Evolutionary conservation across 2,888 invertebrate genomes (phyloP), one percentile per base, ranked within the genome.

Genomic region (Sesia bembeciformis): DNA sequence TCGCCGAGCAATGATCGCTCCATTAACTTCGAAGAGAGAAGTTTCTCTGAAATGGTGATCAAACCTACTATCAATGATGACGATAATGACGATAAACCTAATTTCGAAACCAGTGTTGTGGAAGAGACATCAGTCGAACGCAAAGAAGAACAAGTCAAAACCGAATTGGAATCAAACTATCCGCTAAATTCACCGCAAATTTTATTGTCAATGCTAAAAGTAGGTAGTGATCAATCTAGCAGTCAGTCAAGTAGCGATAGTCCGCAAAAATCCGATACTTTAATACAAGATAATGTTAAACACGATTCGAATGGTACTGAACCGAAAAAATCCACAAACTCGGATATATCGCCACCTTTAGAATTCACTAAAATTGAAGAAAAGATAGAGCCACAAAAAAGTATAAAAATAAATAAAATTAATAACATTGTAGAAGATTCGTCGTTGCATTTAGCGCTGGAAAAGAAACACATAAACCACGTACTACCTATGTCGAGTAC

Each of bases 21-120:
- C 39, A 86, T 92, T 70, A 91, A 92, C 68, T 92, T 91, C 60
- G 91, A 92, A 53, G 92, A 92, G 63, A 70, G 83, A 54, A 80
- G 72, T 57, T 84, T 80, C 62, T 80, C 83, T 4, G 88, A 87
- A 58, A 84, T 81, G 0, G 74, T 84, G 5, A 65, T 81, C 8
- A 78, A 76, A 58, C 80, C 84, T 42, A 66, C 63, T 50, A 67
- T 66, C 6, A 60, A 62, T 43, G 53, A 53, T 6, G 39, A 4
- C 4, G 39, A n/a, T 39, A 52, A 39, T 40, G n/a, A n/a, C 23
- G 23, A 23, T 23, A 23, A 42, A 53, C 49, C 7, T 56, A 58
- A 40, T 6, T 55, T 54, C 4, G 56, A 58, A 43, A 54, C 54
- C 3, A 51, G 49, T 4, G 52, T 7, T 4, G n/a, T 39, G 3